phyloP scores from a whole-genome alignment of 1,140 invertebrate genomes.

The Coelopa frigida region DNA sequence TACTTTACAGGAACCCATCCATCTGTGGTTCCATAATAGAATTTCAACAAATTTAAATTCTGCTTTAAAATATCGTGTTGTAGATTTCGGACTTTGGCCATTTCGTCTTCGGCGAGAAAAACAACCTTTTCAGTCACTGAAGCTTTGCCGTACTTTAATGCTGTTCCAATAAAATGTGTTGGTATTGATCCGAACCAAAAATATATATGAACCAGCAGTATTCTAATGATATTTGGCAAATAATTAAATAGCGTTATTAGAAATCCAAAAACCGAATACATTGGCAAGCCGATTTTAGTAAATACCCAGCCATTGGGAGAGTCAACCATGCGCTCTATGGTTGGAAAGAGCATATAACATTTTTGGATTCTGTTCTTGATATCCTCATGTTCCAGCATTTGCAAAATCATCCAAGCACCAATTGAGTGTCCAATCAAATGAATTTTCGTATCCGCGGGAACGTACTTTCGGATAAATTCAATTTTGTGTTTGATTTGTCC shows the following conservation, averaged over 20 bases:
- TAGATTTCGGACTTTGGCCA: slow-evolving; percentile 52
- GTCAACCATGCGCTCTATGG: slow-evolving; percentile 68
- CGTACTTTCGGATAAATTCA: slow-evolving; percentile 63
- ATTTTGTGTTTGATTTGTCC: slow-evolving; percentile 77
- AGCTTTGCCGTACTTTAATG: slow-evolving; percentile 50
- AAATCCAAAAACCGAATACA: slow-evolving; percentile 35
- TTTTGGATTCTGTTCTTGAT: slow-evolving; percentile 48
- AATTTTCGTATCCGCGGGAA: slow-evolving; percentile 60
- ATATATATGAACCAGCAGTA: slow-evolving; percentile 48
- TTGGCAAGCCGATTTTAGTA: slow-evolving; percentile 41
- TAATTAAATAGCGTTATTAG: slow-evolving; percentile 41
- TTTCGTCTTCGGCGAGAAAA: slow-evolving; percentile 57
- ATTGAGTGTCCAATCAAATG: slow-evolving; percentile 80
- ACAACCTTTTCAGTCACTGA: slow-evolving; percentile 50
- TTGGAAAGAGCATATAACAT: slow-evolving; percentile 72
- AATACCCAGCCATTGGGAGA: slow-evolving; percentile 62
- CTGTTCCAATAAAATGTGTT: slow-evolving; percentile 39
- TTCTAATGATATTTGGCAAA: slow-evolving; percentile 51
- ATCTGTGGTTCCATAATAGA: slow-evolving; percentile 70
- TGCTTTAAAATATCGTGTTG: slow-evolving; percentile 50
- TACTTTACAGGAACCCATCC: slow-evolving; percentile 66
- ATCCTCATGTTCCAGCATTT: slow-evolving; percentile 56
- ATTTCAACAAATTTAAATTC: slow-evolving; percentile 54
- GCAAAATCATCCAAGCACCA: slow-evolving; percentile 70
- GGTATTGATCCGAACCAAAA: slow-evolving; percentile 48